Evolutionary conservation across 1,140 invertebrate species (phyloP), one percentile per base, ranked within the genome.

Genomic region (Drosophila eugracilis): DNA sequence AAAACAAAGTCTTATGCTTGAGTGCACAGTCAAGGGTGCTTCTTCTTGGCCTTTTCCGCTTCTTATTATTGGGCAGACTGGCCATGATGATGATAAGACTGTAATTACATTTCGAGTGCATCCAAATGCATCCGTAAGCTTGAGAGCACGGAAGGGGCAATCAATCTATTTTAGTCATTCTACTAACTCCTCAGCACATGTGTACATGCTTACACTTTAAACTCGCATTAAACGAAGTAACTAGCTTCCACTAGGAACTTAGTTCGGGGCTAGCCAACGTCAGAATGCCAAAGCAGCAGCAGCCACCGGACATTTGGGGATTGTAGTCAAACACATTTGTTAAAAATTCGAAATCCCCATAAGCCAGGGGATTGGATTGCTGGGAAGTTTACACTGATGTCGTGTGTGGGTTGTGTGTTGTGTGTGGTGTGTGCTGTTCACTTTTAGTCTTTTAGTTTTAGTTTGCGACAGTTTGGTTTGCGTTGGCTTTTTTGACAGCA

Each of bases 1-100:
- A 81, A 80, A 85, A 86, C 73, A 85, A 66, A 81, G 77, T 73
- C 77, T 48, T 74, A 86, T 88, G 81, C 74, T 86, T 88, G 77
- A 74, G 62, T 57, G 73, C 60, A 55, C 81, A 74, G 67, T 45
- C 81, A 74, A 86, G 80, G 84, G 34, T 49, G 41, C 32, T 58
- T 55, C 44, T 57, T 15, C 28, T 45, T 36, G 17, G 26, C 39
- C 50, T 17, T 28, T 45, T 39, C 42, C 14, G 9, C 9, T 57
- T 34, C 41, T 36, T 24, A 55, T 39, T 60, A 60, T 52, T 58
- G 53, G 37, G 41, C 21, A 47, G 30, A 28, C 30, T 70, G 48
- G 7, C 55, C 58, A 49, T 42, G 34, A 74, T 50, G 71, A 78
- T 67, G 67, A 73, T 67, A 66, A 78, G 52, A 50, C 54, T 58